Evolutionary conservation across 1,140 invertebrate genomes (phyloP).

Genomic region (Bombus waltoni): DNA sequence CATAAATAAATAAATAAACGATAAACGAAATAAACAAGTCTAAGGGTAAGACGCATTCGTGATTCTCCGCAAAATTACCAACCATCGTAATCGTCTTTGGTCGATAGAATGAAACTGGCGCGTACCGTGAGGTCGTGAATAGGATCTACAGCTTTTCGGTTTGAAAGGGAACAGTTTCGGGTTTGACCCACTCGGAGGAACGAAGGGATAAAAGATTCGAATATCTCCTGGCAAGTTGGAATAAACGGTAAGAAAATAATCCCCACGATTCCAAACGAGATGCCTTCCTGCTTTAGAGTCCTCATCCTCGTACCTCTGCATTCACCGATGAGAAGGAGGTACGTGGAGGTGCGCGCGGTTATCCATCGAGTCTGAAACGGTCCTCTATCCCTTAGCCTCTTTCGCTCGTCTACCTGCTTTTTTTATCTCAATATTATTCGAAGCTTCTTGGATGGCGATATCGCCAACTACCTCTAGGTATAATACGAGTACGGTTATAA

Average conservation of each 20-base stretch:
- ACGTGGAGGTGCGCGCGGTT: conserved; percentile 11
- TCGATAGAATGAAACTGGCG: neutral
- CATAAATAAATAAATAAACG: no score
- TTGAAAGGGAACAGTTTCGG: neutral
- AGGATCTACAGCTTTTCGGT: neutral
- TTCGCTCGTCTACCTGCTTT: neutral
- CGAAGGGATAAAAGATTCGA: conserved; percentile 22
- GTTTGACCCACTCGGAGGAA: conserved; percentile 4
- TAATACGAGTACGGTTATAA: neutral
- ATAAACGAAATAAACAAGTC: no score
- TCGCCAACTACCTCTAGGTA: neutral
- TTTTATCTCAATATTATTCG: conserved; percentile 14
- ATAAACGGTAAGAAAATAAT: conserved; percentile 54
- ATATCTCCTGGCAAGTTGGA: neutral
- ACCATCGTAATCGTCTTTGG: neutral
- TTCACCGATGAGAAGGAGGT: neutral
- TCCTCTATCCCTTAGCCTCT: neutral
- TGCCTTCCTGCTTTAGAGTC: conserved; percentile 21
- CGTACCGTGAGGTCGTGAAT: neutral
- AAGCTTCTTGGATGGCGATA: neutral
- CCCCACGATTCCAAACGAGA: conserved; percentile 27
- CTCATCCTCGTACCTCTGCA: neutral
- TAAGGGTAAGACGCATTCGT: neutral
- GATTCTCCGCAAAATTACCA: neutral
- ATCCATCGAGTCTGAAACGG: conserved; percentile 8